These are phyloP conservation scores for Mechanitis mazaeus DNA, from an alignment of 2,888 invertebrate species.

Conservation along the genomic window DNA sequence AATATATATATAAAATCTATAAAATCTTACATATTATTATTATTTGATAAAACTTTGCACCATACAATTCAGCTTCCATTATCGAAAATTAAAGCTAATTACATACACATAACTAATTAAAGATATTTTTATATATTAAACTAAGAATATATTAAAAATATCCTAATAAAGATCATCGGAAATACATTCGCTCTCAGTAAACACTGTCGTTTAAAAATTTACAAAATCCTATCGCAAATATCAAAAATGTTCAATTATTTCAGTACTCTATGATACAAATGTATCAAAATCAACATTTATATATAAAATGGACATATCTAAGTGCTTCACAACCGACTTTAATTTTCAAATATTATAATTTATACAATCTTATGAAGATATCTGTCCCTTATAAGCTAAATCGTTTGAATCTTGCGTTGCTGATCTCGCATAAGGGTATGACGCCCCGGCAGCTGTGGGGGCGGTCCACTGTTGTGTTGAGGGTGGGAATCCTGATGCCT, in stretches of 20 bases:
- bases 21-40: background rate
- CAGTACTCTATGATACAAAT: too few species aligned
- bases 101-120: slow-evolving; percentile 25
- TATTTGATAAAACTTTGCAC: slow-evolving; percentile 44
- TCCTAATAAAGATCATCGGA: slow-evolving; percentile 39
- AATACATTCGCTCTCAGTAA: slow-evolving; percentile 14
- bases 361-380: slow-evolving; percentile 49
- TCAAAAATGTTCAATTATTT: too few species aligned
- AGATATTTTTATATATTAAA: slow-evolving; percentile 24
- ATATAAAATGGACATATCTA: background rate
- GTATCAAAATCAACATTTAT: background rate
- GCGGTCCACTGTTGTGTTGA: slow-evolving; percentile 64
- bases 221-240: too few species aligned
- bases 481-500: slow-evolving; percentile 29
- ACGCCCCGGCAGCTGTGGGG: slow-evolving; percentile 58
- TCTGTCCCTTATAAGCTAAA: slow-evolving; percentile 83
- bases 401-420: slow-evolving; percentile 79
- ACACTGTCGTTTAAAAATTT: background rate
- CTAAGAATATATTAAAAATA: slow-evolving; percentile 26
- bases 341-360: slow-evolving; percentile 5
- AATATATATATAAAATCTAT: background rate
- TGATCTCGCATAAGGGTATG: slow-evolving; percentile 68
- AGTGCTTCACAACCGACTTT: slow-evolving; percentile 2
- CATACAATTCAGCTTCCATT: slow-evolving; percentile 56
- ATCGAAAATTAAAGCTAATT: slow-evolving; percentile 38